Conservation (phyloP, 2,888 invertebrate species). For the Polia nebulosa region DNA sequence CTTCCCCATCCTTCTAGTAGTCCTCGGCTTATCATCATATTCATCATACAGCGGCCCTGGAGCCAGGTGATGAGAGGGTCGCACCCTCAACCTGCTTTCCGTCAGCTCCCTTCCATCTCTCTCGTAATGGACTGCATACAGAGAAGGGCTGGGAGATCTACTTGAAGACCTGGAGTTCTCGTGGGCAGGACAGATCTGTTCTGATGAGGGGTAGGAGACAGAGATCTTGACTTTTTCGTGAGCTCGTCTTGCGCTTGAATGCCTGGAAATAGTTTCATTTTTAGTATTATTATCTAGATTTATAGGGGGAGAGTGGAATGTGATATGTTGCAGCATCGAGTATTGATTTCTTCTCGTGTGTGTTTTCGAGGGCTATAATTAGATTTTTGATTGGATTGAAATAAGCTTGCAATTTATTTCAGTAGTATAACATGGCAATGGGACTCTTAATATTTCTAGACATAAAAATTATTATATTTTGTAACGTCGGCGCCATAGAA, state of each 20-base stretch:
- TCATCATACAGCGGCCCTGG: constrained; percentile 88
- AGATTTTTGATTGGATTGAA: no score
- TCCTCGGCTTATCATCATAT: constrained; percentile 86
- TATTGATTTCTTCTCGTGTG: no score
- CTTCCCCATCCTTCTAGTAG: constrained; percentile 95
- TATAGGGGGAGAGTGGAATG: no score
- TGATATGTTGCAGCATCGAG: no score
- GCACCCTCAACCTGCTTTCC: constrained; percentile 92
- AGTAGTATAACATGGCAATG: no score
- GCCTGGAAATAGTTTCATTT: constrained; percentile 80
- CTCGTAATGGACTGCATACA: constrained; percentile 93
- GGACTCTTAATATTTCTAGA: no score
- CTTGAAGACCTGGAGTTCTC: constrained; percentile 85
- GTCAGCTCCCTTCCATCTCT: constrained; percentile 92
- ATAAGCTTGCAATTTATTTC: no score
- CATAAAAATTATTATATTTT: no score
- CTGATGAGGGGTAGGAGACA: constrained; percentile 96
- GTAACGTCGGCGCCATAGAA: no score
- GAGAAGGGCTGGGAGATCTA: constrained; percentile 86
- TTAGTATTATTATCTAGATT: no score
- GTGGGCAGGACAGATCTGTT: constrained; percentile 91
- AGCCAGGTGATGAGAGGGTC: constrained; percentile 84
- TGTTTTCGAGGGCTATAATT: no score
- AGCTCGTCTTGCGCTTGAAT: constrained; percentile 91
- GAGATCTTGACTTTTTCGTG: constrained; percentile 96